Evolutionary conservation across 2,797 vertebrate species (phyloP).

Genomic region (Enteromius radiatus): DNA sequence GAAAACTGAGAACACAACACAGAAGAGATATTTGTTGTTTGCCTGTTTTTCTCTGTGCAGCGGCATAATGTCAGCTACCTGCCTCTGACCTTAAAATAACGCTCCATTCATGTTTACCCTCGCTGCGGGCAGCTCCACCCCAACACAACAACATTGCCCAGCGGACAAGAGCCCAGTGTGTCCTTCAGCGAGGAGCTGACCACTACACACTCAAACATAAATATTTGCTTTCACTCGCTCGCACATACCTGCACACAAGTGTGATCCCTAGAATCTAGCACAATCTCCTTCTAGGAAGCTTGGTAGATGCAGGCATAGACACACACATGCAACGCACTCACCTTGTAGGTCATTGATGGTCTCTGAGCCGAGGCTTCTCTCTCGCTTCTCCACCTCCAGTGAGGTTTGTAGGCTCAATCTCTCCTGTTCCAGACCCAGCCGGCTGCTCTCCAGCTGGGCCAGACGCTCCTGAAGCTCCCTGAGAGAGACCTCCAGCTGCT

Average conservation of each 20-base stretch:
- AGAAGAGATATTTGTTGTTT: not conserved
- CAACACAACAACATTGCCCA: slow-evolving; percentile 52
- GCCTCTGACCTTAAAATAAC: slow-evolving; percentile 53
- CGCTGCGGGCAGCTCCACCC: slow-evolving; percentile 61
- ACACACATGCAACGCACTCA: slow-evolving; percentile 69
- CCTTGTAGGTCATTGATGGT: slow-evolving; percentile 92
- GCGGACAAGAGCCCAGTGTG: slow-evolving; percentile 57
- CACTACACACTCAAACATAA: slow-evolving; percentile 27
- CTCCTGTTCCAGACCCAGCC: slow-evolving; percentile 90
- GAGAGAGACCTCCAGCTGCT: slow-evolving; percentile 88
- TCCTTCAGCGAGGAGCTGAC: slow-evolving; percentile 25
- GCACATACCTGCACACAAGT: slow-evolving; percentile 21
- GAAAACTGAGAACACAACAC: not conserved
- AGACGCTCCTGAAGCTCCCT: slow-evolving; percentile 88
- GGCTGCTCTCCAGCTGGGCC: slow-evolving; percentile 84
- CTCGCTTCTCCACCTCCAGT: slow-evolving; percentile 89
- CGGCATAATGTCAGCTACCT: slow-evolving; percentile 55
- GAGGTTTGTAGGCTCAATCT: slow-evolving; percentile 86
- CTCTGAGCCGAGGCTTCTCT: slow-evolving; percentile 83
- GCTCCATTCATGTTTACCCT: slow-evolving; percentile 59
- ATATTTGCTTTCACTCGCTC: slow-evolving; percentile 17
- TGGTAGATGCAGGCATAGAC: not conserved
- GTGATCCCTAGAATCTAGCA: slow-evolving; percentile 12
- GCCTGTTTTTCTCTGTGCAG: not conserved
- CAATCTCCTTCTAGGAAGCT: slow-evolving; percentile 6